Evolutionary conservation across 1,140 invertebrate species (phyloP).

Genomic region (Matsumurasca onukii): DNA sequence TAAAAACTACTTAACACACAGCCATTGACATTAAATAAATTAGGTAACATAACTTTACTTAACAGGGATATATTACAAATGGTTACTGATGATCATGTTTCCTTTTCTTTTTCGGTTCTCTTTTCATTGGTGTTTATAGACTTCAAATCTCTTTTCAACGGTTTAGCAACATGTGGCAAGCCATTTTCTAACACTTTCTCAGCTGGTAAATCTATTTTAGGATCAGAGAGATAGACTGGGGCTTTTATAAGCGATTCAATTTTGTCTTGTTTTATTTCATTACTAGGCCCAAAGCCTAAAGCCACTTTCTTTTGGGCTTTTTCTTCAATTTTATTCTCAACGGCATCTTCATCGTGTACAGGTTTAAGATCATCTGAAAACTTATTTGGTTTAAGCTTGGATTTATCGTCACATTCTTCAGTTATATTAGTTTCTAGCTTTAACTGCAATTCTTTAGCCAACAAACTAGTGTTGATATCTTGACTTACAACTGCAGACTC

Average conservation of each 20-base stretch:
- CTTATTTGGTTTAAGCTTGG: neutral
- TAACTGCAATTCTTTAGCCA: neutral
- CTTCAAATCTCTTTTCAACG: slow-evolving; percentile 47
- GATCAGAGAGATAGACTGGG: slow-evolving; percentile 43
- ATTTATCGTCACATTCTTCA: slow-evolving; percentile 1
- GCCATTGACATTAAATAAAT: no score
- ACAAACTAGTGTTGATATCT: neutral
- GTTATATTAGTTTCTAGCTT: neutral
- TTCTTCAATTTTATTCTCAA: neutral
- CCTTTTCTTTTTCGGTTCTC: slow-evolving; percentile 36
- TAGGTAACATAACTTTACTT: no score
- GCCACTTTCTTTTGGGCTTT: no score
- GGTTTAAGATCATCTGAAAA: slow-evolving; percentile 17
- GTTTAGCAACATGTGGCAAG: slow-evolving; percentile 36
- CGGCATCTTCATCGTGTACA: slow-evolving; percentile 11
- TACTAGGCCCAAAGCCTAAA: neutral
- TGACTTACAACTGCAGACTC: slow-evolving; percentile 31
- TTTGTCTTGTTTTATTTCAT: neutral
- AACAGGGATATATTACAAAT: no score
- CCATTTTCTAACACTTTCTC: slow-evolving; percentile 9
- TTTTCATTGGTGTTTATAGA: slow-evolving; percentile 37
- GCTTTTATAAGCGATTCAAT: slow-evolving; percentile 43
- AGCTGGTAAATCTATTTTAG: slow-evolving; percentile 30
- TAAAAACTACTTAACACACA: no score
- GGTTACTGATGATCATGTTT: no score